Evolutionary conservation across 2,888 invertebrate species (phyloP).

Genomic region (Drepana falcataria): DNA sequence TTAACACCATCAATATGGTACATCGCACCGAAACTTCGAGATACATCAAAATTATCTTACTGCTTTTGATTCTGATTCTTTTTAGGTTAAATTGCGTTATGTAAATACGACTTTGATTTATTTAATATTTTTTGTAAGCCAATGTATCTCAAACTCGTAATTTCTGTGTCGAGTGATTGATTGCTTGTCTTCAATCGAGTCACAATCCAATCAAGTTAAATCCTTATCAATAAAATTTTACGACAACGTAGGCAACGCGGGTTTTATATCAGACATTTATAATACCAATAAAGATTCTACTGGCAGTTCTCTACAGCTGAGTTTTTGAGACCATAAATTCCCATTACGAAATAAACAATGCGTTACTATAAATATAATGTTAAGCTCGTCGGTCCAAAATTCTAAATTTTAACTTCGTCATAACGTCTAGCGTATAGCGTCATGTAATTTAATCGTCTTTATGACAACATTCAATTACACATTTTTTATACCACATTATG

Average conservation of each 20-base stretch:
- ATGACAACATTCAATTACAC: no score
- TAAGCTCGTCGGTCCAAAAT: no score
- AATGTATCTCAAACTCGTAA: neutral
- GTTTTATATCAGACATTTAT: neutral
- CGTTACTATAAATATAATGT: no score
- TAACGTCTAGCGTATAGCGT: no score
- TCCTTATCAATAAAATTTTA: neutral
- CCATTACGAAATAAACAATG: no score
- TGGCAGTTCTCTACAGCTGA: neutral
- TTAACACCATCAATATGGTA: neutral
- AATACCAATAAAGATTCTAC: neutral
- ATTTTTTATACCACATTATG: no score
- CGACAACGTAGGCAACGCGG: neutral
- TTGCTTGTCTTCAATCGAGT: neutral
- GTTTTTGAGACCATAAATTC: neutral
- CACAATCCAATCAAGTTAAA: neutral
- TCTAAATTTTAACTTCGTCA: no score
- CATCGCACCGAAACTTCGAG: neutral
- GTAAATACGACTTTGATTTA: neutral
- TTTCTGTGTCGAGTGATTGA: neutral
- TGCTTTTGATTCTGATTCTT: neutral
- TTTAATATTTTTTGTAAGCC: neutral
- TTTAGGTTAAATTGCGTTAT: neutral
- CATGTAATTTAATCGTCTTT: no score
- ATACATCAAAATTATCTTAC: neutral